Evolutionary conservation across 2,888 invertebrate species (phyloP), one percentile per base, ranked within the genome.

Genomic region (Schizotus pectinicornis): DNA sequence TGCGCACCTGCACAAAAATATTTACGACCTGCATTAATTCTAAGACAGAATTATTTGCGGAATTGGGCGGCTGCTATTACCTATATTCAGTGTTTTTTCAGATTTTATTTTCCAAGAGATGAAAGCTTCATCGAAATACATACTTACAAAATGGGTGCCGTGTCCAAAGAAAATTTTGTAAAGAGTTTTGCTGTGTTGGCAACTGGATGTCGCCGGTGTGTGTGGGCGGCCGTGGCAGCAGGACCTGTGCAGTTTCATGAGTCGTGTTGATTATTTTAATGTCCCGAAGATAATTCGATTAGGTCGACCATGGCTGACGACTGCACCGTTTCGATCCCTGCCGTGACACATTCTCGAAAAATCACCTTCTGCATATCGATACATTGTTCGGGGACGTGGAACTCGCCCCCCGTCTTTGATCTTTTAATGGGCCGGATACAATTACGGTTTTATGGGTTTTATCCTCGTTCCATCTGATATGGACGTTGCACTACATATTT

Each of bases 1-100:
- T 45, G 52, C 51, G 34, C 59, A 63, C 61, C 62, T 62, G 62
- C 59, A 55, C 45, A 56, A 59, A 61, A 55, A 57, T 55, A 49
- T 22, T 22, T 11, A 54, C 54, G 36, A 34, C 30, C 30, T 13
- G 14, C 14, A 13, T 1, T 6, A 14, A 11, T 42, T 31, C n/a
- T 31, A 11, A 31, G 1, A 6, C 39, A 6, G 42, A 6, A n/a
- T 31, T 32, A 42, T 32, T 22, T 42, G 42, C 14, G 22, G 22
- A 22, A 22, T 22, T 22, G 22, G 22, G 22, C 22, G 31, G 42
- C 1, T 11, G n/a, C n/a, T n/a, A n/a, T n/a, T n/a, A n/a, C n/a
- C n/a, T n/a, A n/a, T n/a, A n/a, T n/a, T n/a, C n/a, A n/a, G n/a
- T n/a, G n/a, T n/a, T n/a, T n/a, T n/a, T n/a, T n/a, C n/a, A 46